Percentiles rank a stretch among this genome's conserved stretches.
Conservation (phyloP, 1,140 invertebrate genomes). For the Drosophila parabipectinata region DNA sequence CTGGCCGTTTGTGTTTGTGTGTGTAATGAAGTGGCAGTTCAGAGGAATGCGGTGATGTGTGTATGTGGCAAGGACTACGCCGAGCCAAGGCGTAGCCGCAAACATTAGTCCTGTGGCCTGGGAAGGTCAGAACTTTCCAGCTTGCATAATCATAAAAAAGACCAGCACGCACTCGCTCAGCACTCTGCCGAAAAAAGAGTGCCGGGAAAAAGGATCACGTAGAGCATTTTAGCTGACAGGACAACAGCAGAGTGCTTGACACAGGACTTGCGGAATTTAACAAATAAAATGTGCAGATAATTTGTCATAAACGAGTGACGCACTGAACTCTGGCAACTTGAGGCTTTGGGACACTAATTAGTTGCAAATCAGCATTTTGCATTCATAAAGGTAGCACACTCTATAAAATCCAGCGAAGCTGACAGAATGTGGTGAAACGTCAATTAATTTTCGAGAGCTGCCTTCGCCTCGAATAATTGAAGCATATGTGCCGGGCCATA, state of each 20-base stretch:
- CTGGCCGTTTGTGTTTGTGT: constrained; percentile 37
- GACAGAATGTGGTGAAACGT: constrained; percentile 40
- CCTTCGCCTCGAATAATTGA: constrained; percentile 2
- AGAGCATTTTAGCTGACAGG: constrained; percentile 10
- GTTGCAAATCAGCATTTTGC: constrained; percentile 23
- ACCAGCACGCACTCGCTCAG: constrained; percentile 6
- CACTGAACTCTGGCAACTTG: background rate
- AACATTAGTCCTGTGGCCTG: constrained; percentile 34
- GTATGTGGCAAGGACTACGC: constrained; percentile 1
- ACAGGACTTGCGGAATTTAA: constrained; percentile 1
- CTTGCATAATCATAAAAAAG: constrained; percentile 62
- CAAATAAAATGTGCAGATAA: background rate
- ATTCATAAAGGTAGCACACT: background rate
- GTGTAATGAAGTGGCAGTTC: constrained; percentile 40
- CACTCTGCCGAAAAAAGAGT: constrained; percentile 7
- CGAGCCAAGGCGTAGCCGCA: constrained; percentile 32
- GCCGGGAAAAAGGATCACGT: constrained; percentile 32
- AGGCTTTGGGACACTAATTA: constrained; percentile 21
- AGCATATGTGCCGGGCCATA: background rate
- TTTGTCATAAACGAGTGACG: background rate
- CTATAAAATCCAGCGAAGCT: constrained; percentile 21
- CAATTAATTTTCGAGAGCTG: constrained; percentile 32
- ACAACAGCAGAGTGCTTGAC: background rate
- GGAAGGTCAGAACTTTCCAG: constrained; percentile 15
- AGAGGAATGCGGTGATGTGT: constrained; percentile 4